phyloP scores from a whole-genome alignment of 2,888 invertebrate genomes.

The Caenorhabditis sp. region DNA sequence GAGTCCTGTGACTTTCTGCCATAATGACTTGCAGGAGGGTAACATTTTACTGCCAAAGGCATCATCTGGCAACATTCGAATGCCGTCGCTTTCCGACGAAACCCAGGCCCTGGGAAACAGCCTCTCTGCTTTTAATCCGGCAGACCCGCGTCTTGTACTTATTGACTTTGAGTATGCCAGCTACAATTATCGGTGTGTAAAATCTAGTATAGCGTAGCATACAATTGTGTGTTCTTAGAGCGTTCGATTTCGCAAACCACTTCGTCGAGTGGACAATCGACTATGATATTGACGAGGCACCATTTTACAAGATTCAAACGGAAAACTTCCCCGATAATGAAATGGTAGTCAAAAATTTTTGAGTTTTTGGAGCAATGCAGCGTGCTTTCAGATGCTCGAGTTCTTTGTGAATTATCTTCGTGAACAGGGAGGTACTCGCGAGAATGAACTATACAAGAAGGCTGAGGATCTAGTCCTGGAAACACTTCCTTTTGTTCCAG shows the following conservation, averaged over 20 bases:
- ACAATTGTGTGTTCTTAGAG: too few relatives aligned
- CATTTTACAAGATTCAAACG: slow-evolving; percentile 88
- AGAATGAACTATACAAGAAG: slow-evolving; percentile 65
- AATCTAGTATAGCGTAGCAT: too few relatives aligned
- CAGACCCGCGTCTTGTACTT: slow-evolving; percentile 86
- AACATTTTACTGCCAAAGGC: slow-evolving; percentile 84
- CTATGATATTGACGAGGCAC: slow-evolving; percentile 89
- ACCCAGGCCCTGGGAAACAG: slow-evolving; percentile 66
- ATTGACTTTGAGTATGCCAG: slow-evolving; percentile 97
- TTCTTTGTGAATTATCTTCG: slow-evolving; percentile 75
- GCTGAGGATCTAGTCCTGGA: slow-evolving; percentile 85
- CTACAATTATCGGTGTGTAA: slow-evolving; percentile 89
- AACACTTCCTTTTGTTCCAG: slow-evolving; percentile 90
- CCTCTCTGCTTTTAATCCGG: slow-evolving; percentile 82
- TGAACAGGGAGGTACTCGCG: slow-evolving; percentile 68
- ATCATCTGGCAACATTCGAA: slow-evolving; percentile 81
- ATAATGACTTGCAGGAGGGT: slow-evolving; percentile 84
- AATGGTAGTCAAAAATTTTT: slow-evolving; percentile 45
- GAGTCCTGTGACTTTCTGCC: slow-evolving; percentile 88
- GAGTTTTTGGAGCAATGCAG: too few relatives aligned
- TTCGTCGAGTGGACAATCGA: slow-evolving; percentile 94
- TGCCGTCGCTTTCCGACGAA: slow-evolving; percentile 78
- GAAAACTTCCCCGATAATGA: slow-evolving; percentile 69
- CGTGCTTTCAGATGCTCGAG: slow-evolving; percentile 72
- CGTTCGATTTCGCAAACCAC: slow-evolving; percentile 95